A percentile compares a stretch with the other conserved stretches of the same genome.
phyloP scores from a whole-genome alignment of 2,113 vertebrate genomes.

The Carollia perspicillata region DNA sequence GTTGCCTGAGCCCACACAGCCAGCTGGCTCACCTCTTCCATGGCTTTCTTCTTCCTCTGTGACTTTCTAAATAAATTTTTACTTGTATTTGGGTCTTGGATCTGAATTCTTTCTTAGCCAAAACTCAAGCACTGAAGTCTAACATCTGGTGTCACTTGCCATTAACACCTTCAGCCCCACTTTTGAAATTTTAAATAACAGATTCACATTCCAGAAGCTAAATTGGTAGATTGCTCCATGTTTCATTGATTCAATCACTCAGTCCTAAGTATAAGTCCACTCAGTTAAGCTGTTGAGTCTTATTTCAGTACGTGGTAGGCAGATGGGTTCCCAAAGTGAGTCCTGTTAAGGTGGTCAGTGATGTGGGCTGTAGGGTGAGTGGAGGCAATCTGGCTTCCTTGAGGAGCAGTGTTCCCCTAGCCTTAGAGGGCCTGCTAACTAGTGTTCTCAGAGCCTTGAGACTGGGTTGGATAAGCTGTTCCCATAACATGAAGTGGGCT shows the following conservation, averaged over 20 bases:
- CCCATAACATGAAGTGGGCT: too few species aligned
- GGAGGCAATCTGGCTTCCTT: too few species aligned
- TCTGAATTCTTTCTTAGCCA: background rate
- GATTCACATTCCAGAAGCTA: background rate
- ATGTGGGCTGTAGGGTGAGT: too few species aligned
- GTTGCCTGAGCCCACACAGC: background rate
- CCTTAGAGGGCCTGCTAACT: too few species aligned
- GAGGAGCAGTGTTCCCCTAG: too few species aligned
- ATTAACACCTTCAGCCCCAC: background rate
- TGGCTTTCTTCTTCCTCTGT: background rate
- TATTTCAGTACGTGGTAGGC: background rate
- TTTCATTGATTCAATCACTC: background rate
- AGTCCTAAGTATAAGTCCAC: background rate
- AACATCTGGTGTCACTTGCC: background rate
- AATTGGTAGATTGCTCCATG: background rate
- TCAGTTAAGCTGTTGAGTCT: background rate
- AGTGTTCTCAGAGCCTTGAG: too few species aligned
- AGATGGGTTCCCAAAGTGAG: background rate
- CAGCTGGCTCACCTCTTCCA: background rate
- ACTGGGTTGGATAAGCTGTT: too few species aligned
- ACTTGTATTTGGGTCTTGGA: background rate
- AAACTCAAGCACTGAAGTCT: background rate
- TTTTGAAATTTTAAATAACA: background rate
- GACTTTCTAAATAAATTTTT: background rate
- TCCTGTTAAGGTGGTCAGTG: too few species aligned